Base-by-base conservation (phyloP, 2,797 vertebrate species). In the Pogonophryne albipinna region DNA sequence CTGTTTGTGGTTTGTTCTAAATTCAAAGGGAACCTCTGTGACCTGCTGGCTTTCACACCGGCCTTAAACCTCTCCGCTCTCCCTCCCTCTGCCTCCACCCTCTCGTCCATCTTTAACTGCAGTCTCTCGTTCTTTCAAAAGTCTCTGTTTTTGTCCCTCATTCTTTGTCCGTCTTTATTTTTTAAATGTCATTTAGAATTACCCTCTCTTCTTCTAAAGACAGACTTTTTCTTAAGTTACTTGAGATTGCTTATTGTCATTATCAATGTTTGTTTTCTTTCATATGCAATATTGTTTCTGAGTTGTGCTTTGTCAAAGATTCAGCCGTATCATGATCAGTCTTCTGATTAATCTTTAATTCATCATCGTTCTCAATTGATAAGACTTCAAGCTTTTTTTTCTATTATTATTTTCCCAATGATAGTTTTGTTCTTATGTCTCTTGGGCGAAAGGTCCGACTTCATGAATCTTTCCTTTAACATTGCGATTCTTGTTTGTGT, bases 1-100 rank as follows among this genome's bases (percentile, higher is more conserved):
- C 76, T 75, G 68, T 89, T 86, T 72, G 88, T 82, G 91, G 91
- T 92, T 92, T 91, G 90, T 93, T 94, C 89, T 91, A 90, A 90
- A 90, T 91, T 92, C 93, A 94, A 93, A 93, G 89, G 91, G 89
- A 91, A 93, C 93, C 92, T 91, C 88, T 90, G 80, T 93, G 93
- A 94, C 92, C 92, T 91, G 87, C 91, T 87, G 89, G 85, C 89
- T 88, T 93, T 93, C 91, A 92, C 79, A 38, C 47, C 66, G 42
- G 80, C 82, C 80, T 82, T 61, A 83, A 85, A 85, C 84, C 87
- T 64, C 83, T 78, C 53, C 1, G 61, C 78, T 60, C 61, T 53
- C 76, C 58, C 50, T 42, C 62, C 69, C 68, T 31, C 70, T 57
- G 65, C 46, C 44, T 38, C 68, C 49, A 58, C 67, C 51, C 63